phyloP scores from a whole-genome alignment of 2,113 vertebrate genomes.

The Noctilio leporinus region DNA sequence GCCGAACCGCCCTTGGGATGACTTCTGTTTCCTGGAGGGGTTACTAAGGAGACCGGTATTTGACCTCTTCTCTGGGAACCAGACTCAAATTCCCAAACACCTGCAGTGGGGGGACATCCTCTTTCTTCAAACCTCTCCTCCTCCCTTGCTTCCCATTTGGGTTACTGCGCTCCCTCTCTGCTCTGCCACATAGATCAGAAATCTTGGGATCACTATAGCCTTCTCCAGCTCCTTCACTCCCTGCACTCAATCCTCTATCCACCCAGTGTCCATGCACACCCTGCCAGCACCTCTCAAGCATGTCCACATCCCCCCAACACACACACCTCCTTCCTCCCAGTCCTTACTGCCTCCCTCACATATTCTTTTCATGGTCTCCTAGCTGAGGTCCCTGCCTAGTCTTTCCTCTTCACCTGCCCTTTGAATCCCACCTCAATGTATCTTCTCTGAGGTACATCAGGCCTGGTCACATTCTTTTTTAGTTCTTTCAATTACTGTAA shows the following conservation, averaged over 20 bases:
- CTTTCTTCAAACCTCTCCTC: neutral
- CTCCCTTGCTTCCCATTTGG: neutral
- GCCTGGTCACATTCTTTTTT: neutral
- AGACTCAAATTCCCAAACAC: neutral
- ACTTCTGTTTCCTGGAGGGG: too few relatives aligned
- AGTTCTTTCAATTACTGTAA: neutral
- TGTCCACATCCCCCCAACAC: too few relatives aligned
- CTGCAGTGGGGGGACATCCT: neutral
- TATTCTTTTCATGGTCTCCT: neutral
- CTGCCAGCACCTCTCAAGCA: neutral
- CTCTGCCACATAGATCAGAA: neutral
- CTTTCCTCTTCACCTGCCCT: neutral
- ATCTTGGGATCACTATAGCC: neutral
- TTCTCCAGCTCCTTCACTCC: neutral
- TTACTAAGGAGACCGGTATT: neutral
- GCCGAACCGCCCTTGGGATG: neutral
- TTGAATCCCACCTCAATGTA: too few relatives aligned
- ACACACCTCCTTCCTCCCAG: accelerated
- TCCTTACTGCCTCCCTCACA: neutral
- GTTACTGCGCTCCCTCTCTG: neutral
- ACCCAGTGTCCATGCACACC: accelerated
- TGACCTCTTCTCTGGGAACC: neutral
- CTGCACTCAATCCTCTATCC: neutral
- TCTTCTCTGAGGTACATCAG: neutral
- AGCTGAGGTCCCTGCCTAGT: neutral